phyloP scores from a whole-genome alignment of 2,888 invertebrate genomes.

The Oscheius sp. region DNA sequence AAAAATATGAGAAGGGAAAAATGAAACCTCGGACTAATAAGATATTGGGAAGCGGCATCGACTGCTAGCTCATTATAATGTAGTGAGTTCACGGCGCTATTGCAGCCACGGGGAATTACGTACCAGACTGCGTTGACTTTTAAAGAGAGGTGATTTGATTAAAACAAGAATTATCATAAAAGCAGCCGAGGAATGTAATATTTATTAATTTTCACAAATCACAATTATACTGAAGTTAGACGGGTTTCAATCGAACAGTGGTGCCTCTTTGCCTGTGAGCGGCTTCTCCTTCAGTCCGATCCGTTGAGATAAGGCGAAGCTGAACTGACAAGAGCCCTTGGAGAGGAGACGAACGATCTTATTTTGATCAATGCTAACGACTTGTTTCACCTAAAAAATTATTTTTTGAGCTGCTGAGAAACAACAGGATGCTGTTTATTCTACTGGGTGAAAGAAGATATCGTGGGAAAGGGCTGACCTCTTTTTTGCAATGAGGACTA shows the following conservation, averaged over 20 bases:
- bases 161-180: no score
- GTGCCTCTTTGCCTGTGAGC: conserved; percentile 24
- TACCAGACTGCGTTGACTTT: no score
- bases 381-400: conserved; percentile 46
- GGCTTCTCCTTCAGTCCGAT: conserved; percentile 65
- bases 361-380: conserved; percentile 59
- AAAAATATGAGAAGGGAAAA: neutral
- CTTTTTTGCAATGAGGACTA: conserved; percentile 55
- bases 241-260: neutral
- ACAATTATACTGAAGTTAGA: neutral
- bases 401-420: no score
- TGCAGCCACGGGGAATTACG: no score
- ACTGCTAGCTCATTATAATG: no score
- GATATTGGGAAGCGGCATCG: conserved; percentile 11
- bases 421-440: no score
- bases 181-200: neutral
- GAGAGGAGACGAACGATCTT: conserved; percentile 58
- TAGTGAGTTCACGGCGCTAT: no score
- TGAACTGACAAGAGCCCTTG: conserved; percentile 68
- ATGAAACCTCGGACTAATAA: neutral
- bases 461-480: conserved; percentile 35
- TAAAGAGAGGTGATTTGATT: no score
- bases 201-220: neutral
- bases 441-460: no score
- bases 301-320: conserved; percentile 69